Percentiles rank a stretch among this genome's conserved stretches.
Conservation (phyloP, 2,888 invertebrate species). For the Ctenicera cuprea region DNA sequence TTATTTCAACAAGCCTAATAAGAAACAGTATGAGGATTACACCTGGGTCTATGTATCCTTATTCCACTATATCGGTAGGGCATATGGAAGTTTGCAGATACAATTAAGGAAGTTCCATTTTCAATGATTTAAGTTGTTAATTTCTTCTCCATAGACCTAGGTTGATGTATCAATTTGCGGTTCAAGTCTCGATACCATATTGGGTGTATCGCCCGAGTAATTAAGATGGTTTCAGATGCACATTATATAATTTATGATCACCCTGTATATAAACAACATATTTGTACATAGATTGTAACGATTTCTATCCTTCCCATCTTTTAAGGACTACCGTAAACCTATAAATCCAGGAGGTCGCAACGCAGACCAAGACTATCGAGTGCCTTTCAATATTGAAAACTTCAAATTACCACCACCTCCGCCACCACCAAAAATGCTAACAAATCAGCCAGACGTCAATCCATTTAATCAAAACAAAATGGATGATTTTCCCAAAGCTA, state of each 20-base stretch:
- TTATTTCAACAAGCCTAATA: no score
- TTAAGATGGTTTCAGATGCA: no score
- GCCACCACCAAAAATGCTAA: slow-evolving; percentile 70
- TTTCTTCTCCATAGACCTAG: no score
- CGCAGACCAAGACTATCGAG: slow-evolving; percentile 68
- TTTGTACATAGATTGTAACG: background rate
- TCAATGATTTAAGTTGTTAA: no score
- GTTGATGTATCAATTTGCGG: no score
- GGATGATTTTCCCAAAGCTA: background rate
- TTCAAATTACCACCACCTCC: slow-evolving; percentile 72
- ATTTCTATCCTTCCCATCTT: slow-evolving; percentile 18
- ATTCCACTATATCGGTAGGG: no score
- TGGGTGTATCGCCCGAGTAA: no score
- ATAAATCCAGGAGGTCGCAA: slow-evolving; percentile 23
- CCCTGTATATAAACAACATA: background rate
- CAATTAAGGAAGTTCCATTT: no score
- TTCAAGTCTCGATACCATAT: no score
- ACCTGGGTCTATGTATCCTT: no score
- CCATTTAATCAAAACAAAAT: slow-evolving; percentile 11
- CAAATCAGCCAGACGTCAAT: slow-evolving; percentile 38
- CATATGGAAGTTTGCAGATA: no score
- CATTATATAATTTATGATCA: background rate
- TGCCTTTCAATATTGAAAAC: slow-evolving; percentile 65
- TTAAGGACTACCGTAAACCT: slow-evolving; percentile 60
- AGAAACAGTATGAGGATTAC: no score